These are phyloP conservation scores for Andrena bicolor DNA, from an alignment of 2,888 invertebrate species.

Conservation along the genomic window DNA sequence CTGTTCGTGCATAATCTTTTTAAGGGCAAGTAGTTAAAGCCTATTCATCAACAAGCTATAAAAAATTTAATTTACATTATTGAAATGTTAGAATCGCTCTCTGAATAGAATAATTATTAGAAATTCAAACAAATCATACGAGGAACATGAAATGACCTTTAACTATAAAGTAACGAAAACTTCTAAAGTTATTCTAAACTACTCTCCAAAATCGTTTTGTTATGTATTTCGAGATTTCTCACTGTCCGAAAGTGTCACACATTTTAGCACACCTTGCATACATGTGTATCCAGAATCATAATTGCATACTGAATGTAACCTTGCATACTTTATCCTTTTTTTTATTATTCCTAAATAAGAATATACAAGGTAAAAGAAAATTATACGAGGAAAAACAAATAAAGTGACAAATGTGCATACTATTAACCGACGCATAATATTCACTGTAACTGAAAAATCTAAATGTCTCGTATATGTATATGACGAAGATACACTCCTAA, in stretches of 20 bases:
- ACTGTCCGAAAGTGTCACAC: slow-evolving; percentile 3
- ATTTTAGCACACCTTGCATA: slow-evolving; percentile 9
- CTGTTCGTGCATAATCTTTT: no score
- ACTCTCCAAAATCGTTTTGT: slow-evolving; percentile 33
- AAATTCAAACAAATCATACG: no score
- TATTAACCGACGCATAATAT: slow-evolving; percentile 25
- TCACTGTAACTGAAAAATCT: slow-evolving; percentile 29
- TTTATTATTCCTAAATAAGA: not conserved
- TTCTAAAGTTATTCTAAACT: not conserved
- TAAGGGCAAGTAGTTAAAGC: no score
- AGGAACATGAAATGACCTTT: no score
- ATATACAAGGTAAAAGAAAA: slow-evolving; percentile 28
- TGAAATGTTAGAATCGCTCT: not conserved
- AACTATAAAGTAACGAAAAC: not conserved
- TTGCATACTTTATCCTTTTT: not conserved
- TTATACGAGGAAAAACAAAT: slow-evolving; percentile 11
- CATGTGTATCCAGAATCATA: slow-evolving; percentile 5
- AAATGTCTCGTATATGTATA: slow-evolving; percentile 39
- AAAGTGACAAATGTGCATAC: slow-evolving; percentile 24
- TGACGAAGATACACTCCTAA: slow-evolving; percentile 50
- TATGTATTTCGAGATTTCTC: not conserved
- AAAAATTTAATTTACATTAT: not conserved
- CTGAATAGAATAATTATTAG: not conserved
- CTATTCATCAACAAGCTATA: no score
- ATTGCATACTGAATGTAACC: slow-evolving; percentile 15